Evolutionary conservation across 2,888 invertebrate species (phyloP), one percentile per base, ranked within the genome.

Genomic region (Rotaria socialis): DNA sequence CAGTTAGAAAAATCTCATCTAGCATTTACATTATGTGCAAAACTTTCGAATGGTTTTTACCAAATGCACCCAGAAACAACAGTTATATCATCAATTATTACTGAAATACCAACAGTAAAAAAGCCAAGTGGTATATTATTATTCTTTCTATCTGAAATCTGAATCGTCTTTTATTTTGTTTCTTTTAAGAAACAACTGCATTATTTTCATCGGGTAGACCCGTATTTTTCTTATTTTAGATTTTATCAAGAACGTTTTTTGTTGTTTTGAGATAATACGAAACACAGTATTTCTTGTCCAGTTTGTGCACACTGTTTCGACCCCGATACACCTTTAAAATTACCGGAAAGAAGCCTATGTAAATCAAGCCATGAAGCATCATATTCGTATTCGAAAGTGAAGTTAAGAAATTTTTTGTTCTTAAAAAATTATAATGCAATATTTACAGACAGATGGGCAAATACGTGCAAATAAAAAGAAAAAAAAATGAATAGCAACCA

Each of bases 11-110:
- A 80, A 43, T 80, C 75, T 19, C 75, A 80, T 24, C 0, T 80
- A 47, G 75, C 75, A 2, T 80, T 80, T 80, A 80, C 75, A 47
- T n/a, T 80, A 80, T 80, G 75, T 47, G 24, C 43, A 47, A 43
- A 80, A 47, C 43, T 10, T 1, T 3, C 19, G 2, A 24, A 43
- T 47, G 47, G n/a, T 24, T 24, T 24, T 0, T 80, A 80, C 47
- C 22, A 24, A 24, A 24, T 22, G 22, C 6, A 43, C 24, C 22
- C 22, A 24, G 24, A 80, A 19, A 47, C 75, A 47, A 80, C 75
- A 80, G 8, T 80, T 47, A 80, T 80, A 2, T 80, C 75, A 22
- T 22, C 41, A 3, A 2, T 80, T 47, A 80, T 80, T 10, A 47
- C 43, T 47, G 75, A 80, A 80, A 24, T 16, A 27, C 14, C 67